Base-by-base conservation (phyloP, 1,140 invertebrate species). In the Trachelipus rathkii region DNA sequence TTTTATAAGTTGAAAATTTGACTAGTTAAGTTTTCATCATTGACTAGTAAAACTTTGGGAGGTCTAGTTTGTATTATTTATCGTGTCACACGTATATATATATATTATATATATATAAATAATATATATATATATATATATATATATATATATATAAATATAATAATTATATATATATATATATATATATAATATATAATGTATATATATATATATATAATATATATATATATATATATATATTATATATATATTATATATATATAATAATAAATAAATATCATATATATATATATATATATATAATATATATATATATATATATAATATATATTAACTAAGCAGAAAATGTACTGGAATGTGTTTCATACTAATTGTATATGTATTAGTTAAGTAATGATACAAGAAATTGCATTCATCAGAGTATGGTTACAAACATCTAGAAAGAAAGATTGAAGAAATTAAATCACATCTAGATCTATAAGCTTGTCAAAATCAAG, bases 401-500 rank as follows among this genome's bases (percentile, higher is more conserved):
- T 60, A 60, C 19, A 1, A 60, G 4, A 60, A 15, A 60, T 60
- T 15, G 11, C 11, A 60, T 60, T 15, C 19, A 60, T 3, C 3
- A 8, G 19, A 15, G 19, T 60, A 60, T 60, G 50, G 4, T 15
- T 50, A 60, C 1, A 60, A 60, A 60, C 33, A 6, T 33, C 33
- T 33, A 33, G 1, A 6, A 33, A 1, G 1, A 33, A 33, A 33
- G 33, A 33, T 6, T 3, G 33, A 33, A 33, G 6, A 33, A 33
- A 15, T 60, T 60, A 60, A 60, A 60, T 60, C 19, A 60, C 78
- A 53, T 82, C 81, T 43, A 82, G 71, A 66, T 82, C 82, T 46
- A 82, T 82, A 21, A 82, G 75, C 44, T 82, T 82, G 33, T 82
- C 82, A 23, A 82, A 78, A 76, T 82, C 82, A 21, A 82, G 76